Base-by-base conservation (phyloP, 1,140 invertebrate genomes). In the Drosophila micromelanica region DNA sequence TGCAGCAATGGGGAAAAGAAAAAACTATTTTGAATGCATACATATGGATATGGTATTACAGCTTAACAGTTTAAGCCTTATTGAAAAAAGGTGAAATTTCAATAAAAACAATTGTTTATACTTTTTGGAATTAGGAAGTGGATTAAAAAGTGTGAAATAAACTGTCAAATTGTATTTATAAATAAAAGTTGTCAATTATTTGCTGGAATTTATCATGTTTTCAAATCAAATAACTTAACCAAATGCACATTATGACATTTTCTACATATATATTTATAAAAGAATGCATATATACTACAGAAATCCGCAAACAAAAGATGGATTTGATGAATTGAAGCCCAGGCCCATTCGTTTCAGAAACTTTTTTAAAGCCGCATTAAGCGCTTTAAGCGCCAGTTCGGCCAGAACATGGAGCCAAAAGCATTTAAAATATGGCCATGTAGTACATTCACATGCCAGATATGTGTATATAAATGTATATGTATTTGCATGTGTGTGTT, bases 361-460 rank as follows among this genome's bases (percentile, higher is more conserved):
- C 32, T 75, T 71, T 86, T 86, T 89, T 87, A 87, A 87, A 89
- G 82, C 84, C 82, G 76, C 68, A 89, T 89, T 87, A 87, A 89
- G 84, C 84, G 76, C 78, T 85, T 85, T 77, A 85, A 85, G 80
- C 73, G 60, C 42, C 56, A 60, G 32, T 30, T 32, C 48, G 12
- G 32, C 49, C 48, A 9, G 48, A 51, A 38, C 35, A 40, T n/a
- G 15, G 38, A 23, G n/a, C 51, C 35, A 57, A 65, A 63, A 79
- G 81, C 78, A 78, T 70, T 87, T 81, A 87, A 81, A 87, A 86
- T 87, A 86, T 87, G 78, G 59, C 82, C 82, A 85, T 87, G 73
- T 81, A 77, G 57, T 67, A 76, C 80, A 70, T 59, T 38, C 49
- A 57, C 27, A 60, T 55, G 52, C 27, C n/a, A 73, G 49, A 37